phyloP scores from a whole-genome alignment of 2,113 vertebrate genomes.

The Hippoglossus stenolepis region DNA sequence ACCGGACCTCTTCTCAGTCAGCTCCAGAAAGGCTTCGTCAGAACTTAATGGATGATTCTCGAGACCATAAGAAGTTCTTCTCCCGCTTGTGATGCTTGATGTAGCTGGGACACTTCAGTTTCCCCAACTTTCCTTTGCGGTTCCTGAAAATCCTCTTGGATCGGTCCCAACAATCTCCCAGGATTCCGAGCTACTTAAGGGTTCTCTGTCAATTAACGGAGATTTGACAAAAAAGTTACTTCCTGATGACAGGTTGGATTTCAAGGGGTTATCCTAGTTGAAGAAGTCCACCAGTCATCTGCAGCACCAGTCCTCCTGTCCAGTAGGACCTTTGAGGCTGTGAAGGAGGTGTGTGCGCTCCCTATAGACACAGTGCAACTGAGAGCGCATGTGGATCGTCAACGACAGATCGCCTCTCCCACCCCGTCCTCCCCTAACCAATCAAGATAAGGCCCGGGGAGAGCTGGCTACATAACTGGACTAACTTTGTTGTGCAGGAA shows the following conservation, averaged over 20 bases:
- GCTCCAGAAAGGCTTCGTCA: background rate
- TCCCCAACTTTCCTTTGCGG: background rate
- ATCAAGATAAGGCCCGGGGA: constrained; percentile 74
- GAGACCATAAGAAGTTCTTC: background rate
- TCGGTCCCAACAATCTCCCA: background rate
- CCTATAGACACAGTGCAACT: constrained; percentile 38
- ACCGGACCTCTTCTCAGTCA: background rate
- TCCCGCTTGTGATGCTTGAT: background rate
- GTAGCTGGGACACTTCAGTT: background rate
- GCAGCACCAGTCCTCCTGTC: constrained; percentile 2
- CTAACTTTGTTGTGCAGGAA: constrained; percentile 59
- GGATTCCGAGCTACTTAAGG: background rate
- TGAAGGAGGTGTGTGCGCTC: constrained; percentile 37
- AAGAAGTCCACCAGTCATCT: background rate
- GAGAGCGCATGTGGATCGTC: constrained; percentile 70
- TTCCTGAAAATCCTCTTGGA: constrained; percentile 3
- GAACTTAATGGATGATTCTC: background rate
- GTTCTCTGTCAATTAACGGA: background rate
- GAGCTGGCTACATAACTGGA: constrained; percentile 41
- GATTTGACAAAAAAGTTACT: background rate
- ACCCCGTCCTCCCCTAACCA: constrained; percentile 69
- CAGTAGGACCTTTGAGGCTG: constrained; percentile 20
- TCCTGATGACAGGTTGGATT: background rate
- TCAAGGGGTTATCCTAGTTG: background rate
- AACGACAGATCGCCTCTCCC: constrained; percentile 69